phyloP scores from a whole-genome alignment of 2,888 invertebrate species.

The Idaea straminata region DNA sequence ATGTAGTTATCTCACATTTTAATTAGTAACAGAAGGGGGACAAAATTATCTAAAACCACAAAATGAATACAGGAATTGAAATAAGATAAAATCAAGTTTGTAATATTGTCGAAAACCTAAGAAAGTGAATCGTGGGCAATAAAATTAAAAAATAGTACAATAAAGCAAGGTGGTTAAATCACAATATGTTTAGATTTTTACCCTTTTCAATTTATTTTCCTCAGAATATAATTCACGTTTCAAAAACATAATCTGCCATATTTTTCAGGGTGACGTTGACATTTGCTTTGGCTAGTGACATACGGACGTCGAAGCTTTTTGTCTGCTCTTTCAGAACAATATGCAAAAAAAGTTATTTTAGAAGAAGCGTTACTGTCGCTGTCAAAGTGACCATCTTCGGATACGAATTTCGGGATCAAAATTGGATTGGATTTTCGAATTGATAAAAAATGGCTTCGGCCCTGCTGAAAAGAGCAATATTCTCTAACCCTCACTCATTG shows the following conservation, averaged over 20 bases:
- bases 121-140: too few species aligned
- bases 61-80: not conserved
- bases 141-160: too few species aligned
- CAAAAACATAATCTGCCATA: too few species aligned
- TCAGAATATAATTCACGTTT: not conserved
- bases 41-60: not conserved
- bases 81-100: too few species aligned
- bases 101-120: too few species aligned
- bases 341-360: not conserved
- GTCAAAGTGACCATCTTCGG: conserved; percentile 3
- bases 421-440: conserved; percentile 4
- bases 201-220: too few species aligned
- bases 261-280: not conserved
- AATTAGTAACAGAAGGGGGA: conserved; percentile 3
- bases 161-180: too few species aligned
- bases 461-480: conserved; percentile 57
- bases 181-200: too few species aligned
- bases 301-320: not conserved
- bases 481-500: conserved; percentile 47
- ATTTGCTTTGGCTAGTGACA: not conserved
- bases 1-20: conserved; percentile 14
- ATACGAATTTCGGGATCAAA: not conserved
- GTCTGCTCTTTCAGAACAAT: not conserved
- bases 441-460: conserved; percentile 53
- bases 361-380: not conserved